These are phyloP conservation scores for Indri indri DNA, from an alignment of 2,113 vertebrate genomes.

Conservation along the genomic window DNA sequence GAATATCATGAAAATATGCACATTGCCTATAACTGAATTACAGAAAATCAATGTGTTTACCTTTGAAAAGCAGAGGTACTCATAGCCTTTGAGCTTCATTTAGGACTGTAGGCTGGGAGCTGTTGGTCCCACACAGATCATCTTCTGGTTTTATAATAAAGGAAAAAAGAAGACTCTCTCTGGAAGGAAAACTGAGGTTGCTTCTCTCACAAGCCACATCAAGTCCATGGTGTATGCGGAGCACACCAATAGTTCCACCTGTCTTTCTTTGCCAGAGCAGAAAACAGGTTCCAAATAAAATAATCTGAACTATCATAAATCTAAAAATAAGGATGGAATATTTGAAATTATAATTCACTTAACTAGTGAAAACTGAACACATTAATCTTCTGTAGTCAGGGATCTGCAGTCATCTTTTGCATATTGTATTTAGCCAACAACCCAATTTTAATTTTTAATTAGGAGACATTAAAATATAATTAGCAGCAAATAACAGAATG, in stretches of 20 bases:
- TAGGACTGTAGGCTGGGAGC: background rate
- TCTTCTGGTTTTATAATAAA: conserved; percentile 26
- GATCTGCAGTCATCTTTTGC: conserved; percentile 69
- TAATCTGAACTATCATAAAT: background rate
- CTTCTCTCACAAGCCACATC: background rate
- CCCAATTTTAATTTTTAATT: conserved; percentile 76
- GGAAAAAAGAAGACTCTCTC: conserved; percentile 31
- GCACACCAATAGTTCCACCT: background rate
- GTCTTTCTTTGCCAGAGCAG: conserved; percentile 8
- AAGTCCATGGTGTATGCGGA: background rate
- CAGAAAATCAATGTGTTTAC: conserved; percentile 45
- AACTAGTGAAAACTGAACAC: conserved; percentile 64
- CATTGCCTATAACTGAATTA: background rate
- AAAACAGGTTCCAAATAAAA: conserved; percentile 10
- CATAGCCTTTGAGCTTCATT: conserved; percentile 26
- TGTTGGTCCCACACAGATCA: background rate
- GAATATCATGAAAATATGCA: conserved; percentile 15
- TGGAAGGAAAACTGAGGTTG: conserved; percentile 40
- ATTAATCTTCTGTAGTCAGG: conserved; percentile 69
- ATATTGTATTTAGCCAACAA: conserved; percentile 74
- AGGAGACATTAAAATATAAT: conserved; percentile 79
- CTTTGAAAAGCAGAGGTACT: conserved; percentile 49
- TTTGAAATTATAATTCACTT: conserved; percentile 52
- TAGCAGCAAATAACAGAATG: conserved; percentile 75
- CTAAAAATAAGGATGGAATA: background rate